These are phyloP conservation scores for Tethya wilhelma DNA, from an alignment of 37 sponge, comb jelly and placozoan species.

Conservation along the genomic window DNA sequence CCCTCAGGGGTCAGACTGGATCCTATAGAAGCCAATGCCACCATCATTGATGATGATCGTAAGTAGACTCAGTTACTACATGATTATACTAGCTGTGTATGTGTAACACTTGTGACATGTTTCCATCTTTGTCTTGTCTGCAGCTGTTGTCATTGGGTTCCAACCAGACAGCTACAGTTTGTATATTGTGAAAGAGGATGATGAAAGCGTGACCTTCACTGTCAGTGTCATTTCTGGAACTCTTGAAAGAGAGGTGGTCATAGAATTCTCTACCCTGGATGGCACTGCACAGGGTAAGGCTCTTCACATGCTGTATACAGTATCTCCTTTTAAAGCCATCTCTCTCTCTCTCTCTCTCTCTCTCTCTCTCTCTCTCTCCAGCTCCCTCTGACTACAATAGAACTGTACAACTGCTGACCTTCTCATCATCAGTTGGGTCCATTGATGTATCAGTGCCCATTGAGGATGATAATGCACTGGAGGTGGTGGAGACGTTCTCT, in stretches of 20 bases:
- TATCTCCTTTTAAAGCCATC: background rate
- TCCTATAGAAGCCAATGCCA: too few species aligned
- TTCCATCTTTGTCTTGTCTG: too few species aligned
- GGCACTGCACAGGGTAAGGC: background rate
- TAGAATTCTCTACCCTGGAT: background rate
- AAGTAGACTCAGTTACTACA: background rate
- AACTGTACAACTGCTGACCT: background rate
- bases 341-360: background rate
- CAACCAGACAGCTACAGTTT: background rate
- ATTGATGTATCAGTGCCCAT: background rate
- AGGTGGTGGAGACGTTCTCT: background rate
- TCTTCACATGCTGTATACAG: too few species aligned
- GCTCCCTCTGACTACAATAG: constrained; percentile 5
- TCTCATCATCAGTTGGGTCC: background rate
- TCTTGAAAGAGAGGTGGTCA: constrained; percentile 1
- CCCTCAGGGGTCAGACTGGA: background rate
- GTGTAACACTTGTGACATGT: too few species aligned
- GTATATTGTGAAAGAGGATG: constrained; percentile 4
- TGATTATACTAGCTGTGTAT: background rate
- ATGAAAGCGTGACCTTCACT: background rate
- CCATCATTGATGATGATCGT: background rate
- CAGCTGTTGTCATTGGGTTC: too few species aligned
- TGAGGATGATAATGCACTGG: background rate
- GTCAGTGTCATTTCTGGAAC: background rate
- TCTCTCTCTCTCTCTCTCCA: background rate